Conservation (phyloP, 2,113 vertebrate genomes). For the Marmota monax region DNA sequence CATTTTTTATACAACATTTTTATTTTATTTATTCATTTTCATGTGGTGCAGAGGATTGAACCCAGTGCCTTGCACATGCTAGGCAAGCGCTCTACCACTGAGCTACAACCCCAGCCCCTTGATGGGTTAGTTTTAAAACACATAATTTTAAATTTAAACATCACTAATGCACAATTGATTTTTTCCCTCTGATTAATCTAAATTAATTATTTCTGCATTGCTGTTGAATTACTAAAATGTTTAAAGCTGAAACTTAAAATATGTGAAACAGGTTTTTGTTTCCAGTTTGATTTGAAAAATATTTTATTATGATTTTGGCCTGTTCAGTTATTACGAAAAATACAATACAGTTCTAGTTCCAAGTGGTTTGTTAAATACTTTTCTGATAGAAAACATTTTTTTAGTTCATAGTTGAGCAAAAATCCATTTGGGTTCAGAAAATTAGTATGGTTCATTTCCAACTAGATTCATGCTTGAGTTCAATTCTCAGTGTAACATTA, state of each 20-base stretch:
- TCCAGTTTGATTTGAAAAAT: slow-evolving; percentile 48
- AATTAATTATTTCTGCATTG: not conserved
- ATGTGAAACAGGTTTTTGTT: slow-evolving; percentile 26
- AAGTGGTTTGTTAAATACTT: slow-evolving; percentile 25
- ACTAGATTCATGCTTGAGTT: slow-evolving; percentile 40
- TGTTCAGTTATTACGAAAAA: slow-evolving; percentile 60
- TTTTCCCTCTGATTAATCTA: slow-evolving; percentile 28
- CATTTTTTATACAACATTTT: too few species aligned
- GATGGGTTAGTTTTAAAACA: slow-evolving; percentile 45
- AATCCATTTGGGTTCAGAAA: slow-evolving; percentile 16
- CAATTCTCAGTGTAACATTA: slow-evolving; percentile 41
- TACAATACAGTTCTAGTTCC: not conserved
- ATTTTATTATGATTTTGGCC: slow-evolving; percentile 14
- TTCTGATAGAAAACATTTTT: slow-evolving; percentile 10
- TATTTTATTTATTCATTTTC: too few species aligned
- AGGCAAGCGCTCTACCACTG: too few species aligned
- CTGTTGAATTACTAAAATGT: not conserved
- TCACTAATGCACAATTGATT: slow-evolving; percentile 29
- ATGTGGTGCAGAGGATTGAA: too few species aligned
- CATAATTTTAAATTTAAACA: slow-evolving; percentile 43
- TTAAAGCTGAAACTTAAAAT: slow-evolving; percentile 15
- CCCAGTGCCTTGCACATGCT: too few species aligned
- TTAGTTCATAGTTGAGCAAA: not conserved
- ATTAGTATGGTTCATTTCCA: slow-evolving; percentile 19
- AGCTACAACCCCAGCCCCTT: too few species aligned